phyloP scores from a whole-genome alignment of 2,113 vertebrate genomes.

The Cephalopterus ornatus region DNA sequence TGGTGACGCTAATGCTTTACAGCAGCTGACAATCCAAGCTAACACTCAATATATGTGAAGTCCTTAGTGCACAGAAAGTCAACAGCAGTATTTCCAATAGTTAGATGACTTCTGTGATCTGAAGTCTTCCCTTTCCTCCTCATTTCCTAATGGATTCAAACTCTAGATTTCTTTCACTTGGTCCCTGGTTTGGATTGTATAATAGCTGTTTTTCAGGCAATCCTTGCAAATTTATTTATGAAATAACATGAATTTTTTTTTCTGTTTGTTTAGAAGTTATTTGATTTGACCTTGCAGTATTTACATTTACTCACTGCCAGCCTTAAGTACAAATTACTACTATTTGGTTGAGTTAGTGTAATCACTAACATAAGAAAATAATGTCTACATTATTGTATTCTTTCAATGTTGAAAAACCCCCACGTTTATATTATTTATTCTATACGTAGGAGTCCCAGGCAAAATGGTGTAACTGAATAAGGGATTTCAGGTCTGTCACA shows the following conservation, averaged over 20 bases:
- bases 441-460: not conserved
- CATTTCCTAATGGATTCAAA: not conserved
- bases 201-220: not conserved
- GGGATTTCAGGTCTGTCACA: not conserved
- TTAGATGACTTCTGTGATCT: not conserved
- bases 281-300: not conserved
- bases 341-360: not conserved
- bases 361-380: not conserved
- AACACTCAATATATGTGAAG: not conserved
- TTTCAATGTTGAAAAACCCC: accelerated
- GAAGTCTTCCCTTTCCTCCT: not conserved
- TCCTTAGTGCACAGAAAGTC: not conserved
- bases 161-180: not conserved
- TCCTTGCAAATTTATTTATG: not conserved
- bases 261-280: not conserved
- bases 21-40: not conserved
- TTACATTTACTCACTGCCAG: not conserved
- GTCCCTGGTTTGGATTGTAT: not conserved
- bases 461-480: not conserved
- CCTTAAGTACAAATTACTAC: not conserved
- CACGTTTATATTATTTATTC: not conserved
- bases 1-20: not conserved
- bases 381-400: not conserved
- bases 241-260: not conserved
- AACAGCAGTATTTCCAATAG: not conserved